Base-by-base conservation (phyloP, 2,113 vertebrate species). In the Alligator sinensis region DNA sequence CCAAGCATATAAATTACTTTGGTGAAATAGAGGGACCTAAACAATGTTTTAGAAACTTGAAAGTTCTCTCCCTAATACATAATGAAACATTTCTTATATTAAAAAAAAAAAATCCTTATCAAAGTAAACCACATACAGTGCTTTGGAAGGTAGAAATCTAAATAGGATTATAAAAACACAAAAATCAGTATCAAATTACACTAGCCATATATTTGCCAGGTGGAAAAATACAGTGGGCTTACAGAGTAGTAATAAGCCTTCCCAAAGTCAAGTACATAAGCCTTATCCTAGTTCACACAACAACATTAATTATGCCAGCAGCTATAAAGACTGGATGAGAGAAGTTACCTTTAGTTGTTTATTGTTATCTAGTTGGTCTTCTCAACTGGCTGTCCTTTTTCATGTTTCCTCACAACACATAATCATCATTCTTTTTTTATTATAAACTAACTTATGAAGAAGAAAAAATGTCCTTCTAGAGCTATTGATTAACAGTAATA, bases 391-490 rank as follows among this genome's bases (percentile, higher is more conserved):
- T 30, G 38, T 70, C 6, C 8, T 16, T n/a, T 70, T 92, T 70
- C 86, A 86, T 87, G 1, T 17, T 78, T 21, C 2, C 2, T 57
- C 93, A 89, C 80, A 47, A 1, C 2, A 77, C 78, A 28, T 76
- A 91, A 77, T 6, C 84, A 14, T 55, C 4, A 75, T 16, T 12
- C 4, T 62, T 17, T 10, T 62, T 22, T 84, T 80, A 63, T 21
- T 82, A 88, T 59, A 6, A 77, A 17, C 55, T 84, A 88, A 85
- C 76, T 54, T 80, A 76, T 77, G 21, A 77, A 83, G 92, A 79
- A 79, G 89, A 60, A 1, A 87, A 77, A 78, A 86, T 19, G 62
- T 70, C 95, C 91, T 77, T 28, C 22, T 78, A 38, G 80, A 90
- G 15, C 89, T 89, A 84, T 80, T 80, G 30, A 80, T 77, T 74